Percentiles rank a stretch among this genome's conserved stretches.
phyloP scores from a whole-genome alignment of 2,888 invertebrate species.

The Geotrupes spiniger region DNA sequence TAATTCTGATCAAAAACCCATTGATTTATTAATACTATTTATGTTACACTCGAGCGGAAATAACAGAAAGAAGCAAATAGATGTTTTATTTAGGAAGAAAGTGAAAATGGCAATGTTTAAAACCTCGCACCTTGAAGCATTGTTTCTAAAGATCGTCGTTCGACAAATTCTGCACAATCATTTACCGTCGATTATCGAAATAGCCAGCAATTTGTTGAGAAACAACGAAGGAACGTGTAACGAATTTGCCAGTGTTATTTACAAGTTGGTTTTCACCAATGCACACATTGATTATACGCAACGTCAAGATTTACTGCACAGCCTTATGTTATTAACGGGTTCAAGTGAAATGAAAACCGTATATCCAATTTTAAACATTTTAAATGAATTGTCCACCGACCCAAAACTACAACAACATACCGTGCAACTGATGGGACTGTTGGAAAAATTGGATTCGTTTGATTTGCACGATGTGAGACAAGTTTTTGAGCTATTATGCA shows the following conservation, averaged over 20 bases:
- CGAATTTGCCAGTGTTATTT: slow-evolving; percentile 60
- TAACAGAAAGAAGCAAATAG: slow-evolving; percentile 60
- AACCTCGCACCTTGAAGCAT: slow-evolving; percentile 55
- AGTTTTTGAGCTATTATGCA: slow-evolving; percentile 76
- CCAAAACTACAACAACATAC: slow-evolving; percentile 58
- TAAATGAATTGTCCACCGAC: slow-evolving; percentile 38
- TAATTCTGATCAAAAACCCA: slow-evolving; percentile 58
- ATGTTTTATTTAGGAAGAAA: slow-evolving; percentile 61
- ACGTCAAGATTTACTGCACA: slow-evolving; percentile 40
- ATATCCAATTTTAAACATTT: slow-evolving; percentile 35
- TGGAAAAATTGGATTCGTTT: slow-evolving; percentile 76
- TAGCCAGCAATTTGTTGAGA: slow-evolving; percentile 57
- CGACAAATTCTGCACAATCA: slow-evolving; percentile 53
- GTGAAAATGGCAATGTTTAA: slow-evolving; percentile 61
- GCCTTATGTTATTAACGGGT: slow-evolving; percentile 38
- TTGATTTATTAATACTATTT: slow-evolving; percentile 63
- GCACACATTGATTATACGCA: slow-evolving; percentile 35
- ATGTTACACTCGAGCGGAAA: slow-evolving; percentile 59
- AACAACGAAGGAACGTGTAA: slow-evolving; percentile 53
- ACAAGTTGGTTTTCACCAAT: slow-evolving; percentile 52
- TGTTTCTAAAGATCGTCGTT: slow-evolving; percentile 56
- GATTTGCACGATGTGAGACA: slow-evolving; percentile 70
- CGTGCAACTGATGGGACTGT: slow-evolving; percentile 60
- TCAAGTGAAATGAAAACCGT: slow-evolving; percentile 36
- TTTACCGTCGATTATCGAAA: slow-evolving; percentile 55